phyloP scores from a whole-genome alignment of 2,888 invertebrate genomes.

The Aporophyla lueneburgensis region DNA sequence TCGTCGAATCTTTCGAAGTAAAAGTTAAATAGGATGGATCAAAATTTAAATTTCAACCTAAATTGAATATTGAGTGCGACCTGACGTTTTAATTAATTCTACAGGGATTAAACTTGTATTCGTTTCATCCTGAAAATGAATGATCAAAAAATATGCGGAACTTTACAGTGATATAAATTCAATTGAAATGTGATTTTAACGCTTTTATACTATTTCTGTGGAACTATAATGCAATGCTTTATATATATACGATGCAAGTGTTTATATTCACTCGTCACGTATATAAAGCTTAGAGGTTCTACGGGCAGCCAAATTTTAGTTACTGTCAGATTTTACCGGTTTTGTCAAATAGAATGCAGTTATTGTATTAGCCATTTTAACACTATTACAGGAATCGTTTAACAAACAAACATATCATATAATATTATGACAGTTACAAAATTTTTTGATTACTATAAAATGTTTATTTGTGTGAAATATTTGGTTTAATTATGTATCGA shows the following conservation, averaged over 20 bases:
- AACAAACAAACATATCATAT: conserved; percentile 55
- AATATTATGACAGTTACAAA: conserved; percentile 38
- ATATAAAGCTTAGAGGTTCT: neutral
- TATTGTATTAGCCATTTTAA: conserved; percentile 26
- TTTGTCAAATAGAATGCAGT: neutral
- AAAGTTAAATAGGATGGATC: neutral
- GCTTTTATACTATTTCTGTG: conserved; percentile 24
- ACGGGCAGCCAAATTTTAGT: conserved; percentile 38
- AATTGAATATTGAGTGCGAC: neutral
- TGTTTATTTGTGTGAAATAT: conserved; percentile 28
- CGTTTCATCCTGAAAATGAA: neutral
- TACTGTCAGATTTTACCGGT: conserved; percentile 2
- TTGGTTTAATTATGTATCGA: conserved; percentile 18
- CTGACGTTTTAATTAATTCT: neutral
- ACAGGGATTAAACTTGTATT: neutral
- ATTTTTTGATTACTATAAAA: conserved; percentile 12
- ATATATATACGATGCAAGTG: conserved; percentile 23
- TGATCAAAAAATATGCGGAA: conserved; percentile 32
- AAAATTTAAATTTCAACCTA: neutral
- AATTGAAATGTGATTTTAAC: conserved; percentile 30
- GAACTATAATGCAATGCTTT: conserved; percentile 28
- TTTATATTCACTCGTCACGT: neutral
- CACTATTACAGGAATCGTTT: conserved; percentile 41
- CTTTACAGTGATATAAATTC: conserved; percentile 32
- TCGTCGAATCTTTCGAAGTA: neutral